phyloP scores from a whole-genome alignment of 2,888 invertebrate species.

The Microctonus brassicae region DNA sequence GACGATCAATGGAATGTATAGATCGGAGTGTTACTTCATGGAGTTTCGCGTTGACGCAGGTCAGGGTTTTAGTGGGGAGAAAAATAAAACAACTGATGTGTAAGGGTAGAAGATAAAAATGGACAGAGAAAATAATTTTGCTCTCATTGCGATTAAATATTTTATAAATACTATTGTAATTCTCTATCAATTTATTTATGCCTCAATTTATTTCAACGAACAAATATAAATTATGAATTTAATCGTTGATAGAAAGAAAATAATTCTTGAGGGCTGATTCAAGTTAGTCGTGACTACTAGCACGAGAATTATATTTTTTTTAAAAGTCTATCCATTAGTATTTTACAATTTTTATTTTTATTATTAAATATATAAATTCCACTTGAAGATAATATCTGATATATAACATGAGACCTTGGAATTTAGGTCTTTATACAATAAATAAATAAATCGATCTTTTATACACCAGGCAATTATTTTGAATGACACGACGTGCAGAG shows the following conservation, averaged over 20 bases:
- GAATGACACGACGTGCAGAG: constrained; percentile 7
- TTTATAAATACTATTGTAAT: too few relatives aligned
- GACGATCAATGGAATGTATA: constrained; percentile 32
- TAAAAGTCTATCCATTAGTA: not conserved
- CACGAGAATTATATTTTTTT: not conserved
- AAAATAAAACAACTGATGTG: not conserved
- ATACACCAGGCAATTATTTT: not conserved
- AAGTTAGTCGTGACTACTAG: constrained; percentile 23
- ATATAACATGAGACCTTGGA: constrained; percentile 1
- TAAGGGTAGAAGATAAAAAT: not conserved
- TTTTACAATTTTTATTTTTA: not conserved
- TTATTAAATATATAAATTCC: not conserved
- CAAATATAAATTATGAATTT: too few relatives aligned
- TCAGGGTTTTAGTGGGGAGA: constrained; percentile 18
- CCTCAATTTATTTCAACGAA: not conserved
- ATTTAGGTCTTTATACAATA: constrained; percentile 5
- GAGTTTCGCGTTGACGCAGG: constrained; percentile 29
- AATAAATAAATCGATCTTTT: constrained; percentile 14
- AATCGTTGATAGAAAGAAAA: not conserved
- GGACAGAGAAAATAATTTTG: too few relatives aligned
- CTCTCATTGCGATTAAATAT: too few relatives aligned
- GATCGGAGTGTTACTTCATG: constrained; percentile 10
- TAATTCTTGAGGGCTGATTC: constrained; percentile 12
- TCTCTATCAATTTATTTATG: not conserved
- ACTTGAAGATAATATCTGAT: not conserved